Evolutionary conservation across 2,797 vertebrate genomes (phyloP).

Genomic region (Chloroceryle amazona): DNA sequence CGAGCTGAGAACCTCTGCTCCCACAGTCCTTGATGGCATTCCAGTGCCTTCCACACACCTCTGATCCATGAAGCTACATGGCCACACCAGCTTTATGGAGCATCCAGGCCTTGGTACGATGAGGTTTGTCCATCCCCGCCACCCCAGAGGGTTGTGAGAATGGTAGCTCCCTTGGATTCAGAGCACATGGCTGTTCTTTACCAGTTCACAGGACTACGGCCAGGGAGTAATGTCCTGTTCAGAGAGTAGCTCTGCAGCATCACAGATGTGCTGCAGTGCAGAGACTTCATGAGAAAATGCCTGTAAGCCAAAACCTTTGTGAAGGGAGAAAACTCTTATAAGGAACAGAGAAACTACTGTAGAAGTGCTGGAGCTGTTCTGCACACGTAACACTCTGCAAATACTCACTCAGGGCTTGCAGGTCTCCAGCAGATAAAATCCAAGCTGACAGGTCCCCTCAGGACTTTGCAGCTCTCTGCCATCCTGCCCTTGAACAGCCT

Average conservation of each 20-base stretch:
- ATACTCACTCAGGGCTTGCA: neutral
- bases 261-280: fast-evolving
- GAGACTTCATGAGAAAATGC: neutral
- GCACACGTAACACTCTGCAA: neutral
- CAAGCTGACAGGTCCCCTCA: neutral
- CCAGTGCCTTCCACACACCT: neutral
- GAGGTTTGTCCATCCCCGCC: neutral
- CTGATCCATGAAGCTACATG: fast-evolving
- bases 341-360: neutral
- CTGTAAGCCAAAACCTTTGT: neutral
- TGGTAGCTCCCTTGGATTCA: neutral
- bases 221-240: neutral
- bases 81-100: neutral
- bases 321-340: neutral
- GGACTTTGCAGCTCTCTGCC: neutral
- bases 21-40: neutral
- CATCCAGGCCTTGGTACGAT: neutral
- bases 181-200: neutral
- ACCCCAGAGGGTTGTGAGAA: neutral
- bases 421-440: neutral
- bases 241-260: neutral
- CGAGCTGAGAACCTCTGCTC: neutral
- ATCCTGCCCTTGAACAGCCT: neutral
- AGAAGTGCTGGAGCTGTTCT: neutral
- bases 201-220: neutral